A percentile compares a stretch with the other conserved stretches of the same genome.
phyloP scores from a whole-genome alignment of 1,140 invertebrate genomes.

The Atta texana region DNA sequence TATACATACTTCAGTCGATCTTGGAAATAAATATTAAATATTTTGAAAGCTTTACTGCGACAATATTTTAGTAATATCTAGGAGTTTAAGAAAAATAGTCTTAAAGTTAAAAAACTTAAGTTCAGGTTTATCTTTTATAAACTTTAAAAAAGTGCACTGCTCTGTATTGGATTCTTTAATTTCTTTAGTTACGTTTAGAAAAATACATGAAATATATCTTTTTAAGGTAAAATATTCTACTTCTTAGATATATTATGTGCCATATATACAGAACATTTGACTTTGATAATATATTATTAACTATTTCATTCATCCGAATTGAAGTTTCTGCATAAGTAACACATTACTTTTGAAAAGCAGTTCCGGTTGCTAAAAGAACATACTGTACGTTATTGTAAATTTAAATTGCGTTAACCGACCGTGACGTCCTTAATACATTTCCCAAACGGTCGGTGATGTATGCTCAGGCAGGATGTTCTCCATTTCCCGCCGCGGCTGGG shows the following conservation, averaged over 20 bases:
- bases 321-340: background rate
- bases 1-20: background rate
- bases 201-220: background rate
- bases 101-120: conserved; percentile 1
- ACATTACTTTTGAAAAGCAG: background rate
- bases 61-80: background rate
- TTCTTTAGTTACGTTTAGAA: background rate
- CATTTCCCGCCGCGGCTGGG: conserved; percentile 23
- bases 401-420: conserved; percentile 62
- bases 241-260: background rate
- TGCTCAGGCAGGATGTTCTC: conserved; percentile 39
- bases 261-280: background rate
- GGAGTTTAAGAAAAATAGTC: background rate
- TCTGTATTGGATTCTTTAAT: conserved; percentile 7
- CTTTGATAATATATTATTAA: background rate
- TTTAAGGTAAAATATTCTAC: background rate
- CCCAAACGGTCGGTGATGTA: conserved; percentile 33
- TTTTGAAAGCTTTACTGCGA: background rate
- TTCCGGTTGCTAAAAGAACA: background rate
- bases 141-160: background rate
- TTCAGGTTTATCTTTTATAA: background rate
- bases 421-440: conserved; percentile 42
- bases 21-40: conserved; percentile 30
- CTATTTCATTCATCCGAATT: background rate
- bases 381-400: conserved; percentile 26